These are phyloP conservation scores for Magallana angulata DNA, from an alignment of 1,140 invertebrate species.

Conservation along the genomic window DNA sequence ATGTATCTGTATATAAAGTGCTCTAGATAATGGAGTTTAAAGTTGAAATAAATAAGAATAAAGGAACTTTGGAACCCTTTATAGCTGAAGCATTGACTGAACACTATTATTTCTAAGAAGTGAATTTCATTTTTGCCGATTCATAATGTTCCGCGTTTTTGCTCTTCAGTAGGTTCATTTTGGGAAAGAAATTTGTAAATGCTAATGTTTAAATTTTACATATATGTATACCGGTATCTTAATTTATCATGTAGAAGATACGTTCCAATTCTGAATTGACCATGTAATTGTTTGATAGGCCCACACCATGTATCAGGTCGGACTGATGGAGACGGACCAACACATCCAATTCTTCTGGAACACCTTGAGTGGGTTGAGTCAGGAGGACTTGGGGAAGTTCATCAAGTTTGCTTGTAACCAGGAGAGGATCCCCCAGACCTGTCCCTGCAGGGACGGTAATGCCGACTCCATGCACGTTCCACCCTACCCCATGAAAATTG, in stretches of 20 bases:
- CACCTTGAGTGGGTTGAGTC: conserved; percentile 75
- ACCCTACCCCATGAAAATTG: conserved; percentile 80
- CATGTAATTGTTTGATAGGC: conserved; percentile 60
- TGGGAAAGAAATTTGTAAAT: no score
- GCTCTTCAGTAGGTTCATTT: no score
- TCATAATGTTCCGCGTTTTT: no score
- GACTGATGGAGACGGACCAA: conserved; percentile 78
- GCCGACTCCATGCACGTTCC: conserved; percentile 76
- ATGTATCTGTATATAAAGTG: conserved; percentile 17
- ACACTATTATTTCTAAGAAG: no score
- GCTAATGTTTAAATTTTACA: no score
- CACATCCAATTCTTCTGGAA: conserved; percentile 80
- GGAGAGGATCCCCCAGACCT: conserved; percentile 77
- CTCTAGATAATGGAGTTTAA: no score
- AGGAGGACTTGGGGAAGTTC: conserved; percentile 78
- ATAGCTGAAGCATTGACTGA: background rate
- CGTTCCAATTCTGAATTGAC: background rate
- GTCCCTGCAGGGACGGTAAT: conserved; percentile 76
- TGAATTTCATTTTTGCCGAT: no score
- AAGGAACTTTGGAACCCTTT: background rate
- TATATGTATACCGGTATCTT: no score
- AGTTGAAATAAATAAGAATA: background rate
- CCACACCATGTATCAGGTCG: conserved; percentile 80
- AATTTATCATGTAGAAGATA: no score
- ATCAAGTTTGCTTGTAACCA: conserved; percentile 80